Evolutionary conservation across 2,888 invertebrate genomes (phyloP), one percentile per base, ranked within the genome.

Genomic region (Lithophane leautieri): DNA sequence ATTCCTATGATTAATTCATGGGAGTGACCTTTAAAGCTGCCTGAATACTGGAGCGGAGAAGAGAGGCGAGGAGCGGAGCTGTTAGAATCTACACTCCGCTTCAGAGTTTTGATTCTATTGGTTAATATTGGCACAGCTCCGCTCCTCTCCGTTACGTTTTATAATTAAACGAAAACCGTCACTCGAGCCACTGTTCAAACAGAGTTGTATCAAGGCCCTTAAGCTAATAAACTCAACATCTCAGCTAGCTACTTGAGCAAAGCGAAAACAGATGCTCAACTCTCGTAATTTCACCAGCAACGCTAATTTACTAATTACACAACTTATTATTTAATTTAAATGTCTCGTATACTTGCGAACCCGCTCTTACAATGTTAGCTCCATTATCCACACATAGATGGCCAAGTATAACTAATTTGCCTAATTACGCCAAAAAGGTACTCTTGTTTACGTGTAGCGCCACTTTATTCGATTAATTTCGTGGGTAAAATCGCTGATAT

Each of bases 271-370:
- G 88, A 87, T 79, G 81, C 71, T 79, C 75, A 73, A 74, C 79
- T 83, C 71, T 50, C 54, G 73, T 66, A 76, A 77, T 70, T 81
- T 70, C 70, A 79, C 74, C 73, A 88, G 76, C 84, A 63, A 68
- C 73, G 78, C 78, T 84, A 81, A 88, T 88, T 88, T 77, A 86
- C 83, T 83, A 85, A 88, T 89, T 88, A 88, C 76, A 71, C 69
- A 80, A 77, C 76, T 79, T 87, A 88, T 88, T 89, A 85, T 82
- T 82, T 84, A 83, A 88, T 87, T 85, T 85, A 80, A 89, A 87
- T 85, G 66, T 85, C 73, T 84, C 77, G 68, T 81, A 81, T 82
- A 71, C 78, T 74, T 78, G 61, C 25, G 42, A 62, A 76, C 61
- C 58, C 62, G 70, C 47, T 79, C 68, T 74, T 54, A 69, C 25